A percentile compares a stretch with the other conserved stretches of the same genome.
phyloP scores from a whole-genome alignment of 2,888 invertebrate genomes.

The Caenorhabditis virilis region DNA sequence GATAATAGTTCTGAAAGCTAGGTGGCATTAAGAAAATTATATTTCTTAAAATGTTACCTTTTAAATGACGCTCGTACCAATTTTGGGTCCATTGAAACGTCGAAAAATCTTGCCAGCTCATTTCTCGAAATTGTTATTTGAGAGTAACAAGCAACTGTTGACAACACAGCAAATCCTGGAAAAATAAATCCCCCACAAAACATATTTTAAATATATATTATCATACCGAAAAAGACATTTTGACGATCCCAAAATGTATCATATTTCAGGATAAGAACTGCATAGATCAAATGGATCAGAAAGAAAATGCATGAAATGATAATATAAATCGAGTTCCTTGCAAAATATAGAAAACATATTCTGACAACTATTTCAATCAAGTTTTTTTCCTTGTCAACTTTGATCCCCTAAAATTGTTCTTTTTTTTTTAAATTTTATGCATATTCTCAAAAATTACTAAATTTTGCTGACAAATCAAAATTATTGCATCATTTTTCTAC shows the following conservation, averaged over 20 bases:
- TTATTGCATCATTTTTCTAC: no score
- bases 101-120: conserved; percentile 25
- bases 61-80: conserved; percentile 15
- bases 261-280: conserved; percentile 14
- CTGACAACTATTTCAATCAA: conserved; percentile 18
- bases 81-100: conserved; percentile 14
- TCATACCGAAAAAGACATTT: conserved; percentile 11
- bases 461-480: no score
- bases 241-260: conserved; percentile 11
- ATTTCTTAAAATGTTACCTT: conserved; percentile 7
- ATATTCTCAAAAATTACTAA: no score
- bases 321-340: conserved; percentile 25
- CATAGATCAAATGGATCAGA: conserved; percentile 21
- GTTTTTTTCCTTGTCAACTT: conserved; percentile 19
- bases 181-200: not conserved
- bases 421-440: not conserved
- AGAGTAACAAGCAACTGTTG: not conserved
- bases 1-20: conserved; percentile 23
- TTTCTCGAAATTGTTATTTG: conserved; percentile 10
- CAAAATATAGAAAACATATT: conserved; percentile 17
- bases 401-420: conserved; percentile 31
- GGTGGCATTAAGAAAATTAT: not conserved
- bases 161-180: not conserved
- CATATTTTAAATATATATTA: conserved; percentile 11
- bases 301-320: conserved; percentile 8